Conservation (phyloP, 2,113 vertebrate genomes). For the Cisticola juncidis region DNA sequence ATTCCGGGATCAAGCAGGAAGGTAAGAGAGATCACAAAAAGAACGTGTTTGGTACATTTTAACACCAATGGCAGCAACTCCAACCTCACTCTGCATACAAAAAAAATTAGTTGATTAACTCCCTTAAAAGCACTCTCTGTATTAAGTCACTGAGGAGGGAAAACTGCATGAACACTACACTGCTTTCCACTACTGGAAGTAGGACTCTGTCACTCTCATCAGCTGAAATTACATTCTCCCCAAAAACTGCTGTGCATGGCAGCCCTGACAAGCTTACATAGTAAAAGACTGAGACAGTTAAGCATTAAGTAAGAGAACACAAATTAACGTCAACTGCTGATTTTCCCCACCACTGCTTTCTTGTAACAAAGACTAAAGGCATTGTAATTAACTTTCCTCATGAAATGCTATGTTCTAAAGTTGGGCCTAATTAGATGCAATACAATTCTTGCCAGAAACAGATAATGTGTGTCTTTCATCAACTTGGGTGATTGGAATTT, state of each 20-base stretch:
- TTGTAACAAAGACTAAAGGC: conserved; percentile 37
- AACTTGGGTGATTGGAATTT: background rate
- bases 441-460: conserved; percentile 44
- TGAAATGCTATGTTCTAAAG: conserved; percentile 41
- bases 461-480: conserved; percentile 36
- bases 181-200: background rate
- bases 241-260: background rate
- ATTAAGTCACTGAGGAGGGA: background rate
- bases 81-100: background rate
- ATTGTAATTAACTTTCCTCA: conserved; percentile 49
- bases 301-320: background rate
- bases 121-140: background rate
- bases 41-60: background rate
- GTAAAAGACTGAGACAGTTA: background rate
- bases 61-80: background rate
- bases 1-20: background rate
- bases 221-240: background rate
- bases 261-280: background rate
- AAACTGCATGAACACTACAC: background rate
- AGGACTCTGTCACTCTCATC: background rate
- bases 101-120: background rate
- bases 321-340: conserved; percentile 12
- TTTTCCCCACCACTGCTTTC: conserved; percentile 34
- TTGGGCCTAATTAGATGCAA: conserved; percentile 3
- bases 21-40: background rate